Conservation (phyloP, 1,140 invertebrate species). For the Neodiprion pinetum region DNA sequence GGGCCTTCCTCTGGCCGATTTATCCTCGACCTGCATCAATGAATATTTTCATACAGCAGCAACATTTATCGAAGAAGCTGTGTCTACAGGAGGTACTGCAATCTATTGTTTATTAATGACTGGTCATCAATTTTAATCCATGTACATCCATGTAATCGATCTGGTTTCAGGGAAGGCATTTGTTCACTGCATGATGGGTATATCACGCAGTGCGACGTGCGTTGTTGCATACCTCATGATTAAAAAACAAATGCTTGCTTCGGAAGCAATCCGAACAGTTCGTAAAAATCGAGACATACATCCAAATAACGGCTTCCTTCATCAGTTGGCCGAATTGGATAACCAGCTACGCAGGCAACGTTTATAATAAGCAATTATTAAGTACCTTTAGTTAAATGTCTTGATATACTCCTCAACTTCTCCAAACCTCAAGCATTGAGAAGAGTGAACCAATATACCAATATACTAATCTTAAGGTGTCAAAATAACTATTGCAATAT, state of each 20-base stretch:
- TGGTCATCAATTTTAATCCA: too few species aligned
- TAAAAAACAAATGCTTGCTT: conserved; percentile 76
- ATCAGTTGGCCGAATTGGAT: conserved; percentile 76
- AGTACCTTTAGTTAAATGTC: background rate
- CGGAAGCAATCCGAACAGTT: conserved; percentile 74
- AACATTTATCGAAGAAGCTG: conserved; percentile 81
- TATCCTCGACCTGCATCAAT: conserved; percentile 77
- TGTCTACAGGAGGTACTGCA: conserved; percentile 73
- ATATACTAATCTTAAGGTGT: conserved; percentile 14
- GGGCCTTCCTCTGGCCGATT: conserved; percentile 80
- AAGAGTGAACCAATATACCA: conserved; percentile 3
- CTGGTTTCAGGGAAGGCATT: conserved; percentile 73
- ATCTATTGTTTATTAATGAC: conserved; percentile 4
- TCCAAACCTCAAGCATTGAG: background rate
- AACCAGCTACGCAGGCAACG: conserved; percentile 66
- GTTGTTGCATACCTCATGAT: conserved; percentile 87
- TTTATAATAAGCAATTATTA: conserved; percentile 36
- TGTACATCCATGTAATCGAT: too few species aligned
- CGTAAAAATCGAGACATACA: conserved; percentile 73
- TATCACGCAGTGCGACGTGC: conserved; percentile 81
- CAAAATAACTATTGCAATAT: background rate
- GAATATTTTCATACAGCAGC: conserved; percentile 80
- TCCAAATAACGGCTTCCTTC: conserved; percentile 82
- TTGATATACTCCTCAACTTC: background rate
- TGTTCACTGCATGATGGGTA: conserved; percentile 83